A percentile compares a stretch with the other conserved stretches of the same genome.
Conservation (phyloP, 23 tunicate species). For the Trididemnum miniatum region DNA sequence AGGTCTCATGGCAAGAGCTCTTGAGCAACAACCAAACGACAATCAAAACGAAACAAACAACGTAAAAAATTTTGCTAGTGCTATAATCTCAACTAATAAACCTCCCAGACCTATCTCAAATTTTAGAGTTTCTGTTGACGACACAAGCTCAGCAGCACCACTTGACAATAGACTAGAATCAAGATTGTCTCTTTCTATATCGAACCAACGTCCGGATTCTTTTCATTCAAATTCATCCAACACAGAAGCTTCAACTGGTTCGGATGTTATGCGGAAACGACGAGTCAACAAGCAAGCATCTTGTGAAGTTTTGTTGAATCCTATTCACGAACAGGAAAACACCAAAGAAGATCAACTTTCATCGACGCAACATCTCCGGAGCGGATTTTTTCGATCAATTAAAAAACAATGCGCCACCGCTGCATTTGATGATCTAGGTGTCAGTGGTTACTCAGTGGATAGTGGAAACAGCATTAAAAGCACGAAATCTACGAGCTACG, state of each 20-base stretch:
- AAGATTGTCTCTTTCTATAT: not conserved
- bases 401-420: slow-evolving; percentile 67
- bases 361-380: slow-evolving; percentile 78
- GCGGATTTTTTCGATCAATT: slow-evolving; percentile 80
- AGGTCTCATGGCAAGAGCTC: slow-evolving; percentile 42
- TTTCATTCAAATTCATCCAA: not conserved
- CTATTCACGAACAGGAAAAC: slow-evolving; percentile 38
- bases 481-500: too few species aligned
- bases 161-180: not conserved
- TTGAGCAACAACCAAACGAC: not conserved
- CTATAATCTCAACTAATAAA: not conserved
- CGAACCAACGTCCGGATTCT: not conserved
- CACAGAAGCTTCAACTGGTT: not conserved
- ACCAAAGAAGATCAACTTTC: slow-evolving; percentile 25
- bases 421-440: slow-evolving; percentile 6
- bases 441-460: not conserved
- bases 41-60: not conserved
- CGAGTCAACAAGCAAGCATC: not conserved
- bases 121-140: not conserved
- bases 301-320: not conserved
- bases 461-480: too few species aligned
- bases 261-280: not conserved
- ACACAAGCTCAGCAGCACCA: not conserved
- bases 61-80: too few species aligned
- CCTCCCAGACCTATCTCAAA: not conserved